A percentile compares a stretch with the other conserved stretches of the same genome.
Evolutionary conservation across 2,797 vertebrate species (phyloP).

Genomic region (Coilia nasus): DNA sequence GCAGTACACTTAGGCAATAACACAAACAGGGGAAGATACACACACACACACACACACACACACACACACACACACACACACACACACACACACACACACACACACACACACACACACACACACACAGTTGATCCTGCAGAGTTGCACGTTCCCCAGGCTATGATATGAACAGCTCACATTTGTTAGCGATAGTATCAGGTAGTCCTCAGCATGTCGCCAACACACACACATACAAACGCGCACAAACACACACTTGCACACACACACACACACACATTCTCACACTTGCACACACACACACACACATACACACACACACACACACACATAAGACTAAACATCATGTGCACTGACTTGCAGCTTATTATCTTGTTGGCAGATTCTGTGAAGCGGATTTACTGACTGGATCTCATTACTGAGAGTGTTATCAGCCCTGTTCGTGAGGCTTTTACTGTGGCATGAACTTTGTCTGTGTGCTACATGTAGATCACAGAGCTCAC

Average conservation of each 20-base stretch:
- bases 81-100: constrained; percentile 26
- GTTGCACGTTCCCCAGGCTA: too few species aligned
- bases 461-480: too few species aligned
- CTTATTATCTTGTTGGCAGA: background rate
- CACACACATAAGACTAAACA: background rate
- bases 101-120: constrained; percentile 7
- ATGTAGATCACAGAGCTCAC: too few species aligned
- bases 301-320: constrained; percentile 23
- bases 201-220: too few species aligned
- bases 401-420: background rate
- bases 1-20: too few species aligned
- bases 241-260: background rate
- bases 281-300: constrained; percentile 22
- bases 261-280: constrained; percentile 8
- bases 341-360: background rate
- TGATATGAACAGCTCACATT: too few species aligned
- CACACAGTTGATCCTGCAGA: background rate
- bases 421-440: too few species aligned
- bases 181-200: too few species aligned
- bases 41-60: constrained; percentile 18
- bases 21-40: too few species aligned
- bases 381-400: background rate
- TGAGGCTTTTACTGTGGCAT: too few species aligned
- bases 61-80: constrained; percentile 21
- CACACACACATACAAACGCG: background rate